Base-by-base conservation (phyloP, 2,113 vertebrate genomes). In the Eptatretus burgeri region DNA sequence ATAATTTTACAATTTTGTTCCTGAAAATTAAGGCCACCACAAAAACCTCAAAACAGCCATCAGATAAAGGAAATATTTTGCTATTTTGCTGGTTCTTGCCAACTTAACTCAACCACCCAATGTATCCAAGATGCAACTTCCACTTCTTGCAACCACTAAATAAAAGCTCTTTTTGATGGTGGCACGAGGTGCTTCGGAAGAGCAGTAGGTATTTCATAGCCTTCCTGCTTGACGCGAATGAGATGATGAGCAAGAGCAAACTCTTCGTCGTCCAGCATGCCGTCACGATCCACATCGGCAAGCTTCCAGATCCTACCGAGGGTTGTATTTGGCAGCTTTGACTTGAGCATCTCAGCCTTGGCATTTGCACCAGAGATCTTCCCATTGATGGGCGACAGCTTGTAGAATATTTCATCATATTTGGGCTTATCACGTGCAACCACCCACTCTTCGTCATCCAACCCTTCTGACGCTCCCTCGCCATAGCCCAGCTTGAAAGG, bases 351-450 rank as follows among this genome's bases (percentile, higher is more conserved):
- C 85, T 84, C 87, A 73, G 76, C 78, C 71, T 79, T 84, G 51
- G 81, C 85, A 72, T 85, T 85, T 69, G 71, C 77, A 67, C 85
- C 83, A n/a, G 56, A 60, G n/a, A 60, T 76, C 69, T 91, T 91
- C 17, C 85, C 85, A 17, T 88, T 83, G 1, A 76, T 76, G 0
- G 85, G 84, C 1, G 81, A 76, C 13, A 91, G 75, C 71, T 82
- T 88, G 67, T 87, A 91, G 77, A 91, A 91, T 74, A 91, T 85
- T 67, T 91, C 85, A 7, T 91, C 85, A 1, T 91, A 91, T 50
- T 91, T 91, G 71, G 83, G 78, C 69, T 91, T 91, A 77, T 91
- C 84, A 70, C 85, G 87, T 62, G 77, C 87, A 71, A 91, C 85
- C 64, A 87, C 79, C 85, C 85, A 91, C 63, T 78, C 80, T 12